A percentile compares a stretch with the other conserved stretches of the same genome.
Evolutionary conservation across 2,888 invertebrate species (phyloP).

Genomic region (Drosophila emarginata): DNA sequence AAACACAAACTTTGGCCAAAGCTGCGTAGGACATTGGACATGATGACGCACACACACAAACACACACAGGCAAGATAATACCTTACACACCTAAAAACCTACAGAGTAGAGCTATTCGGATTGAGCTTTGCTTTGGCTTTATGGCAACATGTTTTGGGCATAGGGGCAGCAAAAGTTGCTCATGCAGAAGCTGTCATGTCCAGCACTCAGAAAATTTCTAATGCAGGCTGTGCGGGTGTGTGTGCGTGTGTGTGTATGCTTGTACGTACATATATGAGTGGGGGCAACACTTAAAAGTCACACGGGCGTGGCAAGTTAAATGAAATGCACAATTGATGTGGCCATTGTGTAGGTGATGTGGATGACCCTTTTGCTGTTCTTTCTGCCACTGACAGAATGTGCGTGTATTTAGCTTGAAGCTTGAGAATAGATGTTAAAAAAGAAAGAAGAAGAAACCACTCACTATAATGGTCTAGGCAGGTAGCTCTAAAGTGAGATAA

Average conservation of each 20-base stretch:
- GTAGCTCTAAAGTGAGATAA: constrained; percentile 54
- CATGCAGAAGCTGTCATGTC: constrained; percentile 80
- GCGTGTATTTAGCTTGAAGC: not conserved
- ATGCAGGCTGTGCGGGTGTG: constrained; percentile 39
- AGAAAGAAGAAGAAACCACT: constrained; percentile 10
- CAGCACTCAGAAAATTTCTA: constrained; percentile 71
- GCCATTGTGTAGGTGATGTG: constrained; percentile 56
- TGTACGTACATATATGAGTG: not conserved
- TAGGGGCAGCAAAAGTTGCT: constrained; percentile 66
- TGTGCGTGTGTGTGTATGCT: constrained; percentile 15
- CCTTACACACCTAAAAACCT: constrained; percentile 73
- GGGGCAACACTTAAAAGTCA: constrained; percentile 74
- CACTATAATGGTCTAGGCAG: constrained; percentile 1
- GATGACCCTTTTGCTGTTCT: constrained; percentile 44
- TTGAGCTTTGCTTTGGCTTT: constrained; percentile 42
- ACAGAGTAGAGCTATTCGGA: constrained; percentile 42
- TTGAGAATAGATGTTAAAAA: constrained; percentile 4
- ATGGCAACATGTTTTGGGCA: constrained; percentile 44
- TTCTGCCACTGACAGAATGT: constrained; percentile 48
- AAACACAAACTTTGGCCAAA: constrained; percentile 70
- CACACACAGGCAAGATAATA: constrained; percentile 58
- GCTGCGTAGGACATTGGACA: constrained; percentile 60
- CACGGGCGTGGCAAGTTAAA: constrained; percentile 78
- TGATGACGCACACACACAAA: constrained; percentile 52
- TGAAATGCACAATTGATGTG: constrained; percentile 77